Base-by-base conservation (phyloP, 2,888 invertebrate genomes). In the Acleris literana region DNA sequence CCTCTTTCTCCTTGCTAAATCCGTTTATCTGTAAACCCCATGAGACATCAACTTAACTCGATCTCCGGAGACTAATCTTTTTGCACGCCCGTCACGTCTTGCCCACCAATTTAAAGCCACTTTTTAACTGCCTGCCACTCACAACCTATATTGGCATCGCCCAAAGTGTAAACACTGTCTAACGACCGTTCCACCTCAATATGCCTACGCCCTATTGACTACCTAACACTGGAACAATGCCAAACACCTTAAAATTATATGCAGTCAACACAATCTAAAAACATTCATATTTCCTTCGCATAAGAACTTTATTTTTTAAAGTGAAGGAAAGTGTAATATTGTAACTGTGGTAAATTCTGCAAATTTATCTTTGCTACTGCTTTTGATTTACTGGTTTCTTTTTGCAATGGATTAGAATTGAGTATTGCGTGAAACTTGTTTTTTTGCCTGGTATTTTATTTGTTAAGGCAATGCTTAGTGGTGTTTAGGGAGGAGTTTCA, bases 161-260 rank as follows among this genome's bases (percentile, higher is more conserved):
- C 17, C 43, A 22, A 39, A 59, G 64, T 64, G 64, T 59, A 64
- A 64, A 64, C 59, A 64, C 55, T 6, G 60, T 55, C 55, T 61
- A 22, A 61, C 59, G 52, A 39, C 39, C 51, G 17, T 22, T 44
- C 33, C 29, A 3, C 57, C 55, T 56, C 65, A 65, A 61, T 56
- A 51, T 65, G 60, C 65, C 59, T 33, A 65, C 60, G 51, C 65
- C 55, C 49, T 65, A 65, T 60, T 61, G 60, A 51, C 60, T 56
- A 25, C 55, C 51, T 20, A 20, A 54, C 64, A 56, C 44, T 65
- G 65, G 65, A 65, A 61, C 56, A 61, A 51, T 61, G 60, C 65
- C 65, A 65, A 56, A 46, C 33, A 56, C 51, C 60, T 59, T 20
- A 5, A 29, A 18, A 11, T 51, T 9, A 22, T 25, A 22, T 56